phyloP scores from a whole-genome alignment of 2,888 invertebrate species.

The Polia nebulosa region DNA sequence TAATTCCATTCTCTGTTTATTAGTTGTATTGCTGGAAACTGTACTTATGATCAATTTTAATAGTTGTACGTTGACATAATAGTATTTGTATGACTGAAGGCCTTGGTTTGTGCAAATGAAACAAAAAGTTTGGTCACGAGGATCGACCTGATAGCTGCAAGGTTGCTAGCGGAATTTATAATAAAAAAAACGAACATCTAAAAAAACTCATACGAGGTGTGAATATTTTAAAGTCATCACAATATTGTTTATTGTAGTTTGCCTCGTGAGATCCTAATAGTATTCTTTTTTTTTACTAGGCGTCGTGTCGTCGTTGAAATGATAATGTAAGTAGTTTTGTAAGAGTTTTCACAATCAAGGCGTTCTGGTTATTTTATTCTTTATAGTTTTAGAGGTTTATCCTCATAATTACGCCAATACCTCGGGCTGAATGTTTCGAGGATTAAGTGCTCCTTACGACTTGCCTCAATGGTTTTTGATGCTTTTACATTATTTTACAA shows the following conservation, averaged over 20 bases:
- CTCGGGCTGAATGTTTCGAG: slow-evolving; percentile 6
- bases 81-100: slow-evolving; percentile 16
- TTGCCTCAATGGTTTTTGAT: slow-evolving; percentile 58
- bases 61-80: slow-evolving; percentile 10
- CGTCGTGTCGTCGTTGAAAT: background rate
- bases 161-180: background rate
- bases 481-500: slow-evolving; percentile 47
- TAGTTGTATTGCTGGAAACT: slow-evolving; percentile 19
- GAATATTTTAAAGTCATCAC: background rate
- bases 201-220: background rate
- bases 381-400: slow-evolving; percentile 25
- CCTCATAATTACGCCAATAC: slow-evolving; percentile 25
- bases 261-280: background rate
- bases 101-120: slow-evolving; percentile 6
- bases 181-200: background rate
- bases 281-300: too few relatives aligned
- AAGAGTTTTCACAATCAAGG: slow-evolving; percentile 6
- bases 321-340: background rate
- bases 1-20: slow-evolving; percentile 25
- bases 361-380: slow-evolving; percentile 20
- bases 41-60: slow-evolving; percentile 40
- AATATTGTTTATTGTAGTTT: background rate
- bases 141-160: background rate
- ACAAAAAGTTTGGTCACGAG: background rate
- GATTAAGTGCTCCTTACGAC: slow-evolving; percentile 47